Conservation (phyloP, 2,113 vertebrate genomes). For the Pollimyrus isidori region DNA sequence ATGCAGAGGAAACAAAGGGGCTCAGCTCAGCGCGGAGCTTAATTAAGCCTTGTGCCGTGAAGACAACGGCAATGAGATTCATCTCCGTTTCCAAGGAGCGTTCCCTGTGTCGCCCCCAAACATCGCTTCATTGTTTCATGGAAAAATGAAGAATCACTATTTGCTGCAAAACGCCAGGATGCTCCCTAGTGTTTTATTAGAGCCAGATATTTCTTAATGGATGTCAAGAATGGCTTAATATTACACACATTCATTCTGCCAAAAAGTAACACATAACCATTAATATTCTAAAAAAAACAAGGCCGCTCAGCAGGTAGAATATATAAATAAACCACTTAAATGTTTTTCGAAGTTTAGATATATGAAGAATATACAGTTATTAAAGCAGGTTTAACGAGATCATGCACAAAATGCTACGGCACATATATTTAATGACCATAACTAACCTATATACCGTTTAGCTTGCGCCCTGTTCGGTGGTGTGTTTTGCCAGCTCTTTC, state of each 20-base stretch:
- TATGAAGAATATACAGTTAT: neutral
- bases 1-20: slow-evolving; percentile 56
- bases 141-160: slow-evolving; percentile 43
- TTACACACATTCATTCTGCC: slow-evolving; percentile 25
- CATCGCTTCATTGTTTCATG: slow-evolving; percentile 44
- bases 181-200: slow-evolving; percentile 31
- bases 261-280: neutral
- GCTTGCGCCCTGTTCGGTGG: neutral
- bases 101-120: slow-evolving; percentile 49
- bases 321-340: neutral
- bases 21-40: slow-evolving; percentile 50
- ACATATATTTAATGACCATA: neutral
- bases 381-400: neutral
- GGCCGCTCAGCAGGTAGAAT: neutral
- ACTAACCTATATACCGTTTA: neutral
- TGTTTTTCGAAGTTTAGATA: neutral
- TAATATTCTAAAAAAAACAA: neutral
- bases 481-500: neutral
- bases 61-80: slow-evolving; percentile 55
- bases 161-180: slow-evolving; percentile 31
- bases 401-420: neutral
- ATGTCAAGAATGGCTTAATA: slow-evolving; percentile 30
- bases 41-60: slow-evolving; percentile 54
- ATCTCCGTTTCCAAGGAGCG: slow-evolving; percentile 46
- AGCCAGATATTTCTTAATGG: slow-evolving; percentile 34